Conservation (phyloP, 2,113 vertebrate genomes). For the Chrysemys picta region DNA sequence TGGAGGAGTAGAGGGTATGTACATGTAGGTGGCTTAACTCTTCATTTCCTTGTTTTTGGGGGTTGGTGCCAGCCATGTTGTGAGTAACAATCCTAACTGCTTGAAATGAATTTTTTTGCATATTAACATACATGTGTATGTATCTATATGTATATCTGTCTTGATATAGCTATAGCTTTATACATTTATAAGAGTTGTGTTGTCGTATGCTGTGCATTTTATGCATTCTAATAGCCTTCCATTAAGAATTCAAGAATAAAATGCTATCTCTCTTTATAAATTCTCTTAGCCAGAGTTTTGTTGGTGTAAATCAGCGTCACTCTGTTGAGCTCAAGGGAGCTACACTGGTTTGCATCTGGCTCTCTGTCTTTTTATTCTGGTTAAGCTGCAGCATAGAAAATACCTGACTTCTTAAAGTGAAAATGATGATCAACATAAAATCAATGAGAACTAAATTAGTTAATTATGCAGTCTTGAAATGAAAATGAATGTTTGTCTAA, state of each 20-base stretch:
- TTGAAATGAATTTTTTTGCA: background rate
- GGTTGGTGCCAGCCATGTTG: background rate
- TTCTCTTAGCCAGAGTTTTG: background rate
- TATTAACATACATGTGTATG: fast-evolving
- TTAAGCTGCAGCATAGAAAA: constrained; percentile 41
- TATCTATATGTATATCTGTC: background rate
- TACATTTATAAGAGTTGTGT: background rate
- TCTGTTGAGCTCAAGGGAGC: background rate
- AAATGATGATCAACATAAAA: constrained; percentile 45
- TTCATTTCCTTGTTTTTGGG: background rate
- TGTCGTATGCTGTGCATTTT: background rate
- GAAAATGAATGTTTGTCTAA: constrained; percentile 62
- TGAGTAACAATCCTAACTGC: background rate
- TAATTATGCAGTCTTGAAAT: constrained; percentile 65
- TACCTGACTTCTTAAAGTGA: constrained; percentile 47
- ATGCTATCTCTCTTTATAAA: background rate
- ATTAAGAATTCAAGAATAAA: background rate
- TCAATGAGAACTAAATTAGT: constrained; percentile 54
- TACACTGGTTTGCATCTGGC: background rate
- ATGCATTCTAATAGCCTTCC: background rate
- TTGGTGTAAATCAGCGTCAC: background rate
- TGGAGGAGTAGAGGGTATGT: background rate
- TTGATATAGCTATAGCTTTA: background rate
- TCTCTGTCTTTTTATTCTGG: constrained; percentile 11
- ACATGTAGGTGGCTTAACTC: background rate